phyloP scores from a whole-genome alignment of 2,113 vertebrate species.

The Onychorhynchus coronatus region DNA sequence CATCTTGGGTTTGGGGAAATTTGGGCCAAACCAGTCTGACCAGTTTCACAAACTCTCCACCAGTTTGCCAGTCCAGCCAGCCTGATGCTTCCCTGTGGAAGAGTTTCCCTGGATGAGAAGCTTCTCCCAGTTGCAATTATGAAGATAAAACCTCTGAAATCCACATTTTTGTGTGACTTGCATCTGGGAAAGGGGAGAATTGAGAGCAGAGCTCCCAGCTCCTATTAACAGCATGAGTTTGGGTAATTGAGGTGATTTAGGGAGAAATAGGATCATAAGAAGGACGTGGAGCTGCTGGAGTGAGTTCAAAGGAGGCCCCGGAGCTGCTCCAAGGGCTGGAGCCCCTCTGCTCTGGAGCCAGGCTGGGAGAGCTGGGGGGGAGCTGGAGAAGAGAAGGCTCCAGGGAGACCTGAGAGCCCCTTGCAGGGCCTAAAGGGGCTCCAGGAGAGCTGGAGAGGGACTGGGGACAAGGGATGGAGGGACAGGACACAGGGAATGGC shows the following conservation, averaged over 20 bases:
- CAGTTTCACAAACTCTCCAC: background rate
- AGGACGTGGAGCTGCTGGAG: background rate
- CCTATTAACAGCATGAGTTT: rapidly evolving
- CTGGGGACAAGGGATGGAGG: background rate
- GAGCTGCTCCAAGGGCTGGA: background rate
- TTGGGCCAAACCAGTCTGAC: background rate
- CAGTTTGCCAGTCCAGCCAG: background rate
- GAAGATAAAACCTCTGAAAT: background rate
- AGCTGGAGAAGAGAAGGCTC: background rate
- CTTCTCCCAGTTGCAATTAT: rapidly evolving
- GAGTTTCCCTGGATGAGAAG: background rate
- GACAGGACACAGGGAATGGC: background rate
- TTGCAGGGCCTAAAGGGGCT: background rate
- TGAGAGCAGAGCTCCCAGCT: rapidly evolving
- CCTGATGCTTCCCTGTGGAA: background rate
- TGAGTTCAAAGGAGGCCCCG: rapidly evolving
- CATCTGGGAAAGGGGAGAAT: background rate
- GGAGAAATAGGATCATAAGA: background rate
- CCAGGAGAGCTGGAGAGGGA: background rate
- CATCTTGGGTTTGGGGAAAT: background rate
- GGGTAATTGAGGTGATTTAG: background rate
- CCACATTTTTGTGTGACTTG: background rate
- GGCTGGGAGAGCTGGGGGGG: background rate
- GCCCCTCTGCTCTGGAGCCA: background rate
- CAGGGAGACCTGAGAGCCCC: background rate